A percentile compares a stretch with the other conserved stretches of the same genome.
Conservation (phyloP, 2,888 invertebrate genomes). For the Phrixothrix hirtus region DNA sequence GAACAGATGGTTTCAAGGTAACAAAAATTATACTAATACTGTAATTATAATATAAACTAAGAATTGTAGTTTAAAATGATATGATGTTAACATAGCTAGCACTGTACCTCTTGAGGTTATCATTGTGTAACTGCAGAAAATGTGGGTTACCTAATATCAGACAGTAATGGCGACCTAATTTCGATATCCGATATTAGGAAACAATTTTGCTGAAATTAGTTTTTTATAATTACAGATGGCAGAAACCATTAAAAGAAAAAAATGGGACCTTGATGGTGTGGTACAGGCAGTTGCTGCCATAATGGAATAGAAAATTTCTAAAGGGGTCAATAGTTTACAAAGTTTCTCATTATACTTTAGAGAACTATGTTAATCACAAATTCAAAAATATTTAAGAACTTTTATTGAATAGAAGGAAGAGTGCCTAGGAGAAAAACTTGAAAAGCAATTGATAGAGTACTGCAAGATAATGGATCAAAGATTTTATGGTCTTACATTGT, state of each 20-base stretch:
- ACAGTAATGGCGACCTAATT: not conserved
- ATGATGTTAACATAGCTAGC: not conserved
- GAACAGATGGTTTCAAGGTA: not conserved
- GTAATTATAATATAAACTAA: not conserved
- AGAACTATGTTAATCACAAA: not conserved
- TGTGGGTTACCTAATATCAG: not conserved
- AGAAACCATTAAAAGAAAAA: not conserved
- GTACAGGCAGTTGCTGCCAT: not conserved
- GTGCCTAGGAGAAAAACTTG: too few species aligned
- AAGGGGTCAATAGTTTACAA: not conserved
- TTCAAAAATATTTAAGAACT: not conserved
- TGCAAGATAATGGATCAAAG: not conserved
- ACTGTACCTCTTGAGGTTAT: not conserved
- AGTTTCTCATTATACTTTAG: not conserved
- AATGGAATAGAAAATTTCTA: not conserved
- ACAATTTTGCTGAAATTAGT: not conserved
- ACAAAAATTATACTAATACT: not conserved
- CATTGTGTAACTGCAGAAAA: not conserved
- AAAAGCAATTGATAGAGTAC: not conserved
- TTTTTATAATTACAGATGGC: not conserved
- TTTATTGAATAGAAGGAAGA: not conserved
- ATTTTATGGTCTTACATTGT: not conserved
- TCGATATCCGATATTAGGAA: not conserved
- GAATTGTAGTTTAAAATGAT: not conserved
- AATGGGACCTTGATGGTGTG: not conserved